phyloP scores from a whole-genome alignment of 2,113 vertebrate genomes.

The Lepus europaeus region DNA sequence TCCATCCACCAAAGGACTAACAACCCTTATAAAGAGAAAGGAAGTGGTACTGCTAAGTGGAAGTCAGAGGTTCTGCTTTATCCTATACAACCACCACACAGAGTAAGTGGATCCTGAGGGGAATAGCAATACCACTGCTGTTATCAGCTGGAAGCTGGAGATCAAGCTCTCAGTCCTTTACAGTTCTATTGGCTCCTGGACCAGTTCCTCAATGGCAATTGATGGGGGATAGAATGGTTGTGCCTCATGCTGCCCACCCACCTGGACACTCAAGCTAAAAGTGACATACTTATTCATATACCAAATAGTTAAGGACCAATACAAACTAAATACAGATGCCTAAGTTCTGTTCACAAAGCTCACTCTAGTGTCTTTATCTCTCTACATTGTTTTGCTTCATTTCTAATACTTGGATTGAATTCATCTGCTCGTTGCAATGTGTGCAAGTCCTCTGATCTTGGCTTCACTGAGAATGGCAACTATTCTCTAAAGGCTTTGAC shows the following conservation, averaged over 20 bases:
- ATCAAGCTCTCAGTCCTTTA: not conserved
- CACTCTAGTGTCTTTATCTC: not conserved
- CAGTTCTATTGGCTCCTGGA: not conserved
- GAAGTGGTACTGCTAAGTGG: not conserved
- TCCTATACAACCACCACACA: not conserved
- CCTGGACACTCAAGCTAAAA: not conserved
- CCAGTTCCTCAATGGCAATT: not conserved
- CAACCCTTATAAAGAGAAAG: not conserved
- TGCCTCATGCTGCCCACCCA: not conserved
- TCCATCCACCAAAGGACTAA: not conserved
- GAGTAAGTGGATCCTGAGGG: not conserved
- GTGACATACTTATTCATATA: not conserved
- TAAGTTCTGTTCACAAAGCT: constrained; percentile 3
- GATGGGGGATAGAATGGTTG: not conserved
- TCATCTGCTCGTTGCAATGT: not conserved
- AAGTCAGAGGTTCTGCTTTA: not conserved
- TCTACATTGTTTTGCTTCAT: not conserved
- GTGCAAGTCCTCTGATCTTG: constrained; percentile 22
- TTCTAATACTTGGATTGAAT: not conserved
- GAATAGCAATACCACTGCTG: not conserved
- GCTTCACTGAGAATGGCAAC: constrained; percentile 26
- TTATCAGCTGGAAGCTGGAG: not conserved
- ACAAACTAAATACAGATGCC: constrained; percentile 21
- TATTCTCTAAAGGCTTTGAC: not conserved
- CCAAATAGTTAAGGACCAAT: not conserved